These are phyloP conservation scores for Parotocinclus haroldoi DNA, from an alignment of 2,797 vertebrate genomes.

Conservation along the genomic window DNA sequence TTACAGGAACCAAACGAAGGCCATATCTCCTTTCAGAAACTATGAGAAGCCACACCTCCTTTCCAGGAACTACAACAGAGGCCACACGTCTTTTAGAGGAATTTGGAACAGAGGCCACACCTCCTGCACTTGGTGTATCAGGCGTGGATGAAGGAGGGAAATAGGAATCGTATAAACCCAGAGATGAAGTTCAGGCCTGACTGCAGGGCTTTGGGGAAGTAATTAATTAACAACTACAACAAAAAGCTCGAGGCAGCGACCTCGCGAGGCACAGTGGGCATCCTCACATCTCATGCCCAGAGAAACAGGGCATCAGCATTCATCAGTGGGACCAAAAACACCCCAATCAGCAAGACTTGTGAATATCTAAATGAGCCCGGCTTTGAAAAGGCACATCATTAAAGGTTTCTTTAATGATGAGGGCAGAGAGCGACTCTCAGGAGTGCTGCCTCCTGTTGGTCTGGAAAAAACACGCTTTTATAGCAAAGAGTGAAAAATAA, in stretches of 20 bases:
- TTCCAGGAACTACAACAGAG: too few relatives aligned
- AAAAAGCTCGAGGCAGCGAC: conserved; percentile 67
- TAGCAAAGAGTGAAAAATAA: too few relatives aligned
- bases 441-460: conserved; percentile 23
- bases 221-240: conserved; percentile 79
- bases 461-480: background rate
- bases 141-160: too few relatives aligned
- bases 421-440: conserved; percentile 15
- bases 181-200: conserved; percentile 52
- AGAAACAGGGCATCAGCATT: conserved; percentile 53
- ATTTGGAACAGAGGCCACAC: background rate
- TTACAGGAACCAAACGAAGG: background rate
- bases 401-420: conserved; percentile 33
- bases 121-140: too few relatives aligned
- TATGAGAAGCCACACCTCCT: background rate
- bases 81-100: background rate
- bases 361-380: conserved; percentile 43
- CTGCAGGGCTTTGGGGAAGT: conserved; percentile 71
- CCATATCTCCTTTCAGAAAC: background rate
- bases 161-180: too few relatives aligned
- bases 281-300: conserved; percentile 69
- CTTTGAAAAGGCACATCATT: conserved; percentile 34
- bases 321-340: conserved; percentile 54
- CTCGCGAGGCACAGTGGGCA: conserved; percentile 56
- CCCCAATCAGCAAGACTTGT: conserved; percentile 39